Conservation (phyloP, 2,888 invertebrate genomes). For the Scaptomyza flava region DNA sequence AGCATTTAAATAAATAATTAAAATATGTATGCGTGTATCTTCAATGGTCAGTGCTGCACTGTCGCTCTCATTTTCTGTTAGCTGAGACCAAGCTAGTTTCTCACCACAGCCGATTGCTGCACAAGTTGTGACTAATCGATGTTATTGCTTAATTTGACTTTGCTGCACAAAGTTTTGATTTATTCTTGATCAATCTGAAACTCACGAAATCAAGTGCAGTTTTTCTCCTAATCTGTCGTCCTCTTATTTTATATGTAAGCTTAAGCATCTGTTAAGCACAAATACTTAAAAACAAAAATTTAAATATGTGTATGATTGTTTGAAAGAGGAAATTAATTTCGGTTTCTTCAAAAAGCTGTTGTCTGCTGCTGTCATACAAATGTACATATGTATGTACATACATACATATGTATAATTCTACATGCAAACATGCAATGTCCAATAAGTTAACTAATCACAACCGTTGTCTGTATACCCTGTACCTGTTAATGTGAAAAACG, state of each 20-base stretch:
- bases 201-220: conserved; percentile 33
- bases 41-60: conserved; percentile 20
- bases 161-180: conserved; percentile 43
- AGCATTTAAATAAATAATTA: no score
- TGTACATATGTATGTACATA: conserved; percentile 1
- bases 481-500: not conserved
- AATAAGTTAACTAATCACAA: conserved; percentile 6
- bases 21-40: conserved; percentile 2
- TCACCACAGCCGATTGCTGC: conserved; percentile 41
- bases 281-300: not conserved
- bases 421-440: not conserved
- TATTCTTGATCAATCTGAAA: conserved; percentile 6
- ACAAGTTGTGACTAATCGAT: conserved; percentile 51
- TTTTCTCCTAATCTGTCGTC: conserved; percentile 2
- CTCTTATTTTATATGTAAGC: conserved; percentile 1
- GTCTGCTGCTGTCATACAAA: conserved; percentile 16
- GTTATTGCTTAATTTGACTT: conserved; percentile 44
- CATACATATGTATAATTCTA: not conserved
- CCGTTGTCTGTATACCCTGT: conserved; percentile 5
- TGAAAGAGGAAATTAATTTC: conserved; percentile 70
- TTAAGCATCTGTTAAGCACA: conserved; percentile 8
- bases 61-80: conserved; percentile 40
- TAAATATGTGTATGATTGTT: conserved; percentile 1
- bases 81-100: conserved; percentile 23
- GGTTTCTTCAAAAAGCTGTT: conserved; percentile 54